Evolutionary conservation across 2,888 invertebrate species (phyloP).

Genomic region (Eupithecia subfuscata): DNA sequence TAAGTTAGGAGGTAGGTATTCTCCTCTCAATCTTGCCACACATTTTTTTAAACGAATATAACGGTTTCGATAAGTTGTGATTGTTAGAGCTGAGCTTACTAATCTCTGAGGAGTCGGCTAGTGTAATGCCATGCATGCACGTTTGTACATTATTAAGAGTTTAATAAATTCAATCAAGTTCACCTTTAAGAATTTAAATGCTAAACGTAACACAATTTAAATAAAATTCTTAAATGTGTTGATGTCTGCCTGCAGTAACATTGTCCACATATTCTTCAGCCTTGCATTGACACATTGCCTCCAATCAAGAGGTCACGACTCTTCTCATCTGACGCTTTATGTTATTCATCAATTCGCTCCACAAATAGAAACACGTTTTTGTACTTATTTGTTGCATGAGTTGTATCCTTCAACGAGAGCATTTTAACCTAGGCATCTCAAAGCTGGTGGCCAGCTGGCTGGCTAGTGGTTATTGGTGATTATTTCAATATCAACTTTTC

Average conservation of each 20-base stretch:
- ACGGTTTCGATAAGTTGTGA: neutral
- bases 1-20: constrained; percentile 1
- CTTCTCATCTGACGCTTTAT: constrained; percentile 62
- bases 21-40: neutral
- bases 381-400: neutral
- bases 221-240: constrained; percentile 4
- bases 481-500: neutral
- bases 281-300: constrained; percentile 51
- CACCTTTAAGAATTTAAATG: neutral
- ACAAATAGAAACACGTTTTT: constrained; percentile 53
- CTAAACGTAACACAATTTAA: neutral
- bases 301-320: constrained; percentile 70
- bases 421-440: neutral
- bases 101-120: neutral
- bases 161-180: neutral
- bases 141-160: neutral
- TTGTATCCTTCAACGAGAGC: constrained; percentile 1
- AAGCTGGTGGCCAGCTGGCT: no score
- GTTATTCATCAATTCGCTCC: constrained; percentile 67
- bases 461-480: neutral
- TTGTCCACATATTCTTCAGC: constrained; percentile 44
- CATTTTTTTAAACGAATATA: constrained; percentile 8
- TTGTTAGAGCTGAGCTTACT: constrained; percentile 4
- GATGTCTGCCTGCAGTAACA: constrained; percentile 40
- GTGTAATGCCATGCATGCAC: neutral